Conservation (phyloP, 2,113 vertebrate genomes). For the Taxidea taxus region DNA sequence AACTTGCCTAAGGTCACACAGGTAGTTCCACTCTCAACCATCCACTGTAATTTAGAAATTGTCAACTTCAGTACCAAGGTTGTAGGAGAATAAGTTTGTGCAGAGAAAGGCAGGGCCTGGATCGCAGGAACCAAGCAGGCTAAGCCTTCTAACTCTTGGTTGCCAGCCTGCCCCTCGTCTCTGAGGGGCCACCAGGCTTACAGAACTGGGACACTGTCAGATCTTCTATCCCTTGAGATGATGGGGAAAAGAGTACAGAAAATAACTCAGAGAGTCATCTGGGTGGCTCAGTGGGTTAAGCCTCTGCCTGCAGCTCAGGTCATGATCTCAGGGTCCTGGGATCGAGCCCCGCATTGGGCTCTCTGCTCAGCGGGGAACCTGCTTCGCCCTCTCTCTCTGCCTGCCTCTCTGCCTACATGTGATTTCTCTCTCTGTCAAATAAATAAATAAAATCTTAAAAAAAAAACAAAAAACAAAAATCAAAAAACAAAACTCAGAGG, state of each 20-base stretch:
- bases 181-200: neutral
- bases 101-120: neutral
- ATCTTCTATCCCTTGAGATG: neutral
- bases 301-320: too few species aligned
- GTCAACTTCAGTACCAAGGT: neutral
- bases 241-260: neutral
- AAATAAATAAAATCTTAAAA: too few species aligned
- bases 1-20: neutral
- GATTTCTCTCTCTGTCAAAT: too few species aligned
- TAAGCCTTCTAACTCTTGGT: neutral
- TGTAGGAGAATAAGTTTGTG: neutral
- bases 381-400: too few species aligned
- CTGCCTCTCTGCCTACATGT: too few species aligned
- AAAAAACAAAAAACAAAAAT: too few species aligned
- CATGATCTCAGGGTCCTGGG: too few species aligned
- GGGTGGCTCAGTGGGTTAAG: too few species aligned
- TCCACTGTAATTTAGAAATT: neutral
- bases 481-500: neutral
- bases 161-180: neutral
- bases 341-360: too few species aligned
- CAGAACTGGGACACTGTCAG: neutral
- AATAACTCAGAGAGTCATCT: accelerated
- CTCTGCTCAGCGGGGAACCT: too few species aligned
- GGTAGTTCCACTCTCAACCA: neutral
- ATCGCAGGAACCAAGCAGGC: neutral